Conservation (phyloP, 1,140 invertebrate species). For the Musca vetustissima region DNA sequence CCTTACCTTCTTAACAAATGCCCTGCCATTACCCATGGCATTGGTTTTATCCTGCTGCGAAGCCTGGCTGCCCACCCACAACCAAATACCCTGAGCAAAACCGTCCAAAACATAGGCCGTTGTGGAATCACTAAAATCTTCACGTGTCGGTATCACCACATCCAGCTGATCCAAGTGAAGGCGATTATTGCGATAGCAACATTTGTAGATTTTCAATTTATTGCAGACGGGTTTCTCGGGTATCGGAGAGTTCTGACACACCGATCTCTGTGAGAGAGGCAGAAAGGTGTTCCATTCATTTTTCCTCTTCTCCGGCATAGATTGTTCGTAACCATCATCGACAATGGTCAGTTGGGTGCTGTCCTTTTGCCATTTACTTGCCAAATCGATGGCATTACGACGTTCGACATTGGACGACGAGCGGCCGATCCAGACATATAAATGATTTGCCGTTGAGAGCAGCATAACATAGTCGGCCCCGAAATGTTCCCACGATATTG, state of each 20-base stretch:
- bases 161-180: slow-evolving; percentile 87
- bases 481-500: slow-evolving; percentile 77
- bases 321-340: slow-evolving; percentile 84
- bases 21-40: slow-evolving; percentile 83
- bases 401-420: slow-evolving; percentile 47
- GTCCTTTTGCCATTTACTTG: slow-evolving; percentile 54
- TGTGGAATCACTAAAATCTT: slow-evolving; percentile 68
- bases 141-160: slow-evolving; percentile 75
- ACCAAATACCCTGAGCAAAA: slow-evolving; percentile 84
- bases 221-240: slow-evolving; percentile 40
- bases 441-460: slow-evolving; percentile 67
- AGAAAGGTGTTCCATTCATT: slow-evolving; percentile 70
- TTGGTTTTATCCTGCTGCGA: slow-evolving; percentile 70
- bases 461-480: slow-evolving; percentile 87
- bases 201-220: slow-evolving; percentile 67
- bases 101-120: slow-evolving; percentile 83
- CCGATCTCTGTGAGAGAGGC: slow-evolving; percentile 65
- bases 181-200: slow-evolving; percentile 76
- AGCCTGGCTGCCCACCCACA: slow-evolving; percentile 84
- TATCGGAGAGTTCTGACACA: slow-evolving; percentile 59
- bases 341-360: slow-evolving; percentile 63
- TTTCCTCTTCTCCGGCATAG: slow-evolving; percentile 65
- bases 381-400: slow-evolving; percentile 53
- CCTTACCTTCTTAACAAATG: slow-evolving; percentile 76
- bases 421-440: slow-evolving; percentile 82